Conservation (phyloP, 1,140 invertebrate genomes). For the Euglossa dilemma region DNA sequence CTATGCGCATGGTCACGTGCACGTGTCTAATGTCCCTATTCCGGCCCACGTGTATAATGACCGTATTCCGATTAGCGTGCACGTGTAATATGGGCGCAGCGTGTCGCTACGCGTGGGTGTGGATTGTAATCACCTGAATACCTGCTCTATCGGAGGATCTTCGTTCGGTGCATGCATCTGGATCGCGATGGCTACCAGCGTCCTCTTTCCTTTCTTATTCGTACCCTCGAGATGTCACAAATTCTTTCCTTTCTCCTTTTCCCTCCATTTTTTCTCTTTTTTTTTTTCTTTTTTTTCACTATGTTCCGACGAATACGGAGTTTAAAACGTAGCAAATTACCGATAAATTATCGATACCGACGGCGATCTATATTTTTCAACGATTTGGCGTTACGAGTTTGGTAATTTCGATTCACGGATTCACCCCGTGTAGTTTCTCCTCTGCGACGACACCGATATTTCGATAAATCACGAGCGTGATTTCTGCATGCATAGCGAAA, state of each 20-base stretch:
- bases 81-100: constrained; percentile 60
- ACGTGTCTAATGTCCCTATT: constrained; percentile 68
- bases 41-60: constrained; percentile 47
- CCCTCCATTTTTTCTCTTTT: neutral
- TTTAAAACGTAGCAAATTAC: too few relatives aligned
- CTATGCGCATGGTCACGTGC: constrained; percentile 30
- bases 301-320: too few relatives aligned
- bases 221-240: neutral
- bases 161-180: constrained; percentile 40
- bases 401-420: neutral
- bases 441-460: neutral
- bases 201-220: neutral
- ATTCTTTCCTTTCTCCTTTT: neutral
- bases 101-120: constrained; percentile 57
- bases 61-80: constrained; percentile 64
- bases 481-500: constrained; percentile 40
- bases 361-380: neutral
- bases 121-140: constrained; percentile 66
- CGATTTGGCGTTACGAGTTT: too few relatives aligned
- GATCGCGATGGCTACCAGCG: constrained; percentile 29
- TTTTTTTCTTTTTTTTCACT: too few relatives aligned
- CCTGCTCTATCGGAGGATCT: constrained; percentile 59
- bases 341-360: too few relatives aligned
- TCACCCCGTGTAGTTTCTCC: neutral
- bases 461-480: constrained; percentile 27